Percentiles rank a stretch among this genome's conserved stretches.
phyloP scores from a whole-genome alignment of 2,888 invertebrate species.

The Leptothorax acervorum region DNA sequence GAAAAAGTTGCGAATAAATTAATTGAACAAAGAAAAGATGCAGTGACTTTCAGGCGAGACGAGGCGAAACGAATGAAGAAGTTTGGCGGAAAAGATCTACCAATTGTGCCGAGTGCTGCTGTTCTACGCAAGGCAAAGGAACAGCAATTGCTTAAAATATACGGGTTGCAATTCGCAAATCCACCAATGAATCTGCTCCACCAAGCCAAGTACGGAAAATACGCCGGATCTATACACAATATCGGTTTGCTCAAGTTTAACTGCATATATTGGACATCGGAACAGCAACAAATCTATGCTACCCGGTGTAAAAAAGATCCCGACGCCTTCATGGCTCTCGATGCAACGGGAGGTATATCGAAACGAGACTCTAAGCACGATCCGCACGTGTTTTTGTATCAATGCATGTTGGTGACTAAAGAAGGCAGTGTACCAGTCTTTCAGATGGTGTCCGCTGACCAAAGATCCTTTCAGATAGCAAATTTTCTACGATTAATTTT shows the following conservation, averaged over 20 bases:
- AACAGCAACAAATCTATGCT: slow-evolving; percentile 18
- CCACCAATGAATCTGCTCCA: slow-evolving; percentile 50
- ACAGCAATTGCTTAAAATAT: slow-evolving; percentile 56
- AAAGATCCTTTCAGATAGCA: slow-evolving; percentile 57
- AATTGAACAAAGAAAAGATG: slow-evolving; percentile 60
- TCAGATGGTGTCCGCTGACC: slow-evolving; percentile 65
- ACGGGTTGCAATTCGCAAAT: slow-evolving; percentile 52
- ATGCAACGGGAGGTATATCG: slow-evolving; percentile 57
- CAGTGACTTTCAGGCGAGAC: slow-evolving; percentile 55
- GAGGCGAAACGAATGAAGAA: slow-evolving; percentile 54
- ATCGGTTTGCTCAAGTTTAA: slow-evolving; percentile 52
- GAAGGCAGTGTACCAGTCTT: slow-evolving; percentile 60
- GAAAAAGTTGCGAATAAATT: slow-evolving; percentile 53
- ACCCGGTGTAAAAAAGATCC: slow-evolving; percentile 37
- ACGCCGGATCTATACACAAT: slow-evolving; percentile 60
- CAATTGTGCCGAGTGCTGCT: slow-evolving; percentile 47
- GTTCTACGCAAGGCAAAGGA: slow-evolving; percentile 60
- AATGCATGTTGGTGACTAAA: slow-evolving; percentile 54
- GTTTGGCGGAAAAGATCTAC: slow-evolving; percentile 56
- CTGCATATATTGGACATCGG: slow-evolving; percentile 37
- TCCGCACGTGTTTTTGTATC: slow-evolving; percentile 65
- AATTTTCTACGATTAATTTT: slow-evolving; percentile 60
- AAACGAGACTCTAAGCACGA: slow-evolving; percentile 39
- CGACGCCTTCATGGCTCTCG: slow-evolving; percentile 43
- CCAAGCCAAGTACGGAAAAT: slow-evolving; percentile 47